A percentile compares a stretch with the other conserved stretches of the same genome.
Conservation (phyloP, 1,140 invertebrate species). For the Microvelia longipes region DNA sequence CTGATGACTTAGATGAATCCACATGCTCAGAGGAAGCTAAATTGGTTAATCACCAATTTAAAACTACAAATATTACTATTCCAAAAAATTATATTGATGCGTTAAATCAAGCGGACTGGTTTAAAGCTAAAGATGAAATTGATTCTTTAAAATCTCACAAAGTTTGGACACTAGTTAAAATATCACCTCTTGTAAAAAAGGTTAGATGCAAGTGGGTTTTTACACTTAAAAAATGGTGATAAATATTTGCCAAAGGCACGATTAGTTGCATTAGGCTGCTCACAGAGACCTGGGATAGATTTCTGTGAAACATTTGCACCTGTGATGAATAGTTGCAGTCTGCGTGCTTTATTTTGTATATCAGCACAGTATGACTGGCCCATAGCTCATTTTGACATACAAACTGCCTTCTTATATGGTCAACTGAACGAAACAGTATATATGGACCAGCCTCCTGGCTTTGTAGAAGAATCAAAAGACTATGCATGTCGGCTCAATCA, state of each 20-base stretch:
- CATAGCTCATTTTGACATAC: too few species aligned
- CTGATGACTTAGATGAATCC: not conserved
- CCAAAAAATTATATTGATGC: not conserved
- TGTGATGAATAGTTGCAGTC: not conserved
- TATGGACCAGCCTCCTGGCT: too few species aligned
- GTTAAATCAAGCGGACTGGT: not conserved
- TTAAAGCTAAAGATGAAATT: not conserved
- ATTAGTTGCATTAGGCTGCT: not conserved
- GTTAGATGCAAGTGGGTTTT: not conserved
- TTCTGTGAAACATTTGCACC: not conserved
- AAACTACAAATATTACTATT: not conserved
- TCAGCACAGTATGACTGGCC: too few species aligned
- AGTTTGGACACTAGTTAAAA: not conserved
- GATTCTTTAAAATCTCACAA: not conserved
- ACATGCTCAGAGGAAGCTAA: not conserved
- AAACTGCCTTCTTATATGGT: too few species aligned
- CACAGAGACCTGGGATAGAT: not conserved
- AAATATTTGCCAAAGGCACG: not conserved
- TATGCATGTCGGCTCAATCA: too few species aligned
- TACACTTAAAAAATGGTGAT: not conserved
- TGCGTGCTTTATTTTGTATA: too few species aligned
- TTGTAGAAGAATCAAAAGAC: too few species aligned
- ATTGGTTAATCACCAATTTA: not conserved
- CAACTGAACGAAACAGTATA: too few species aligned
- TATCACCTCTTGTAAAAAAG: not conserved